These are phyloP conservation scores for Drosophila kanekoi DNA, from an alignment of 2,888 invertebrate species.

Conservation along the genomic window DNA sequence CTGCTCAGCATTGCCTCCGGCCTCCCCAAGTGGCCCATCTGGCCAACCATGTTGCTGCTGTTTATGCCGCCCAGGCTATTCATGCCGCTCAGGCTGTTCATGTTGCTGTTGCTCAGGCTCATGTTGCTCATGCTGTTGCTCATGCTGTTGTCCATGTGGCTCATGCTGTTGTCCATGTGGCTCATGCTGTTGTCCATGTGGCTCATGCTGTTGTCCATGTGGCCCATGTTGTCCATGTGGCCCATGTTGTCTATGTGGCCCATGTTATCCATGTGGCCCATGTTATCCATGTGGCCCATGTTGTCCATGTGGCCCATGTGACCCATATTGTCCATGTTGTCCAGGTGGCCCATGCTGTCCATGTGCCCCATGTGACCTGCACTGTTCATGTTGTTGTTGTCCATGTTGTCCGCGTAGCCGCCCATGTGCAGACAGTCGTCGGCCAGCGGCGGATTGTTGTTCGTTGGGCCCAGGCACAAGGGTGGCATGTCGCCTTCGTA, in stretches of 20 bases:
- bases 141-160: no score
- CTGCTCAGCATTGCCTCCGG: neutral
- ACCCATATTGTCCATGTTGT: neutral
- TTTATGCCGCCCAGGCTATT: no score
- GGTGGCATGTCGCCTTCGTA: slow-evolving; percentile 73
- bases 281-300: neutral
- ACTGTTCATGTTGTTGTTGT: no score
- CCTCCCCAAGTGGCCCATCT: neutral
- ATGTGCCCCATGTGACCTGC: no score
- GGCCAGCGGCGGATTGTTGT: neutral
- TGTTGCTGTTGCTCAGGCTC: neutral
- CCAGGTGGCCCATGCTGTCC: neutral
- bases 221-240: neutral
- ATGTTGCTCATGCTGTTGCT: neutral
- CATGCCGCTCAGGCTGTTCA: neutral
- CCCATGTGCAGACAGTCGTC: neutral
- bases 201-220: neutral
- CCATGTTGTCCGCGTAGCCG: neutral
- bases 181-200: neutral
- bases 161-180: neutral
- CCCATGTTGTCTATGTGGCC: neutral
- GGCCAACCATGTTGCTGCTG: neutral
- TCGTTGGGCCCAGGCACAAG: neutral
- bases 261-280: neutral
- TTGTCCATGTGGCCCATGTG: neutral